These are phyloP conservation scores for Pharmacophagus antenor DNA, from an alignment of 2,888 invertebrate species.

Conservation along the genomic window DNA sequence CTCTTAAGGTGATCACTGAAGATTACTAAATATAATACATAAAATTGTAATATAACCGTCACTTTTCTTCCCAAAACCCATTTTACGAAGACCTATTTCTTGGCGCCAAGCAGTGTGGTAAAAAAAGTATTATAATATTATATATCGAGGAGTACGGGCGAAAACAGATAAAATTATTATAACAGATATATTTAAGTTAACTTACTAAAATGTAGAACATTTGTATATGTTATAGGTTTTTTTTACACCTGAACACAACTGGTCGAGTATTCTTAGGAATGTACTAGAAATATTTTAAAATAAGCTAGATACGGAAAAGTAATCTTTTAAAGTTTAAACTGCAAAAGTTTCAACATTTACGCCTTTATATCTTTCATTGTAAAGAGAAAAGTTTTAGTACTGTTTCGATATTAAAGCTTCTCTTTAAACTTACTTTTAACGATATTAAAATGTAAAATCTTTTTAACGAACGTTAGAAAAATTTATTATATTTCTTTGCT, in stretches of 20 bases:
- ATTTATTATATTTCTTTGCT: no score
- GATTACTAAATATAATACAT: no score
- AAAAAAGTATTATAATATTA: no score
- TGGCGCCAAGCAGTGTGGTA: no score
- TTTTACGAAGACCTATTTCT: no score
- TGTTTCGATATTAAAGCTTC: slow-evolving; percentile 5
- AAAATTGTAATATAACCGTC: no score
- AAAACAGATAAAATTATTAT: no score
- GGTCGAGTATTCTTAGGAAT: background rate
- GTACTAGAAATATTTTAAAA: slow-evolving; percentile 2
- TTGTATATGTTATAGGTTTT: background rate
- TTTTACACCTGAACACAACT: background rate
- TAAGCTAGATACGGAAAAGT: slow-evolving; percentile 1
- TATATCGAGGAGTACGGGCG: no score
- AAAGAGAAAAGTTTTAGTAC: slow-evolving; percentile 6
- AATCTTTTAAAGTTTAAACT: slow-evolving; percentile 3
- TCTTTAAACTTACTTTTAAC: slow-evolving; percentile 1
- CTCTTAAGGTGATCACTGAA: no score
- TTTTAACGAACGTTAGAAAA: background rate
- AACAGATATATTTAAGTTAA: no score
- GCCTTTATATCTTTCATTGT: slow-evolving; percentile 6
- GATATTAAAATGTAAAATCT: background rate
- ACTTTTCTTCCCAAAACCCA: no score
- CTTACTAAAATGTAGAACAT: no score
- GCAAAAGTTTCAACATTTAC: slow-evolving; percentile 14